Percentiles rank a stretch among this genome's conserved stretches.
Conservation (phyloP, 2,113 vertebrate genomes). For the Alligator sinensis region DNA sequence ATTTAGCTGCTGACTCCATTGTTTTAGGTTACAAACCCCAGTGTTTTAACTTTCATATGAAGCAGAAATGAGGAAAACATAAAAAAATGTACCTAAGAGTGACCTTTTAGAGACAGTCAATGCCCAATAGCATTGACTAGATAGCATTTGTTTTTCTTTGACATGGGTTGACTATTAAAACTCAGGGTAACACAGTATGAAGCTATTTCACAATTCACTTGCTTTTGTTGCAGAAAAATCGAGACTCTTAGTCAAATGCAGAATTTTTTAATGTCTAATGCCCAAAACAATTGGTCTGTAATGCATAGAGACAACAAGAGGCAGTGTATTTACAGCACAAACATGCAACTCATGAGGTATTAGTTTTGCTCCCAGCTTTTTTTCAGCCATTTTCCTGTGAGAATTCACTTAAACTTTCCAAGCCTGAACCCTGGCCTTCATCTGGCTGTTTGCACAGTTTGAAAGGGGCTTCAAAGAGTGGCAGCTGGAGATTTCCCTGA, state of each 20-base stretch:
- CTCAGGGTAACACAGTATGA: background rate
- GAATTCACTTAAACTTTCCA: background rate
- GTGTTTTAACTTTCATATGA: background rate
- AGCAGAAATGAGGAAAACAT: background rate
- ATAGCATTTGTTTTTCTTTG: background rate
- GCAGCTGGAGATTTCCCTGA: no score
- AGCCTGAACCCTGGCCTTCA: background rate
- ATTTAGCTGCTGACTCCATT: background rate
- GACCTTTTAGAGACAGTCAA: constrained; percentile 3
- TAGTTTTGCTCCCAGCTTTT: background rate
- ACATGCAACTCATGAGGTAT: background rate
- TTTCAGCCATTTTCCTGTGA: background rate
- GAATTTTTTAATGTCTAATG: background rate
- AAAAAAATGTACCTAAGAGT: constrained; percentile 10
- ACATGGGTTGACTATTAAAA: background rate
- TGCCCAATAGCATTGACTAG: background rate
- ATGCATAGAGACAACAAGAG: background rate
- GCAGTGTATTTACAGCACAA: background rate
- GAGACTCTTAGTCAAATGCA: background rate
- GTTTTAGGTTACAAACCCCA: background rate
- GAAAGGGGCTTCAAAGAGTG: no score
- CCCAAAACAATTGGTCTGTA: background rate
- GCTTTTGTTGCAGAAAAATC: background rate
- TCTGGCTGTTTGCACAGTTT: background rate
- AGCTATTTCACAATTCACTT: background rate